Percentiles rank a stretch among this genome's conserved stretches.
These are phyloP conservation scores for Celastrina argiolus DNA, from an alignment of 2,888 invertebrate species.

Conservation along the genomic window DNA sequence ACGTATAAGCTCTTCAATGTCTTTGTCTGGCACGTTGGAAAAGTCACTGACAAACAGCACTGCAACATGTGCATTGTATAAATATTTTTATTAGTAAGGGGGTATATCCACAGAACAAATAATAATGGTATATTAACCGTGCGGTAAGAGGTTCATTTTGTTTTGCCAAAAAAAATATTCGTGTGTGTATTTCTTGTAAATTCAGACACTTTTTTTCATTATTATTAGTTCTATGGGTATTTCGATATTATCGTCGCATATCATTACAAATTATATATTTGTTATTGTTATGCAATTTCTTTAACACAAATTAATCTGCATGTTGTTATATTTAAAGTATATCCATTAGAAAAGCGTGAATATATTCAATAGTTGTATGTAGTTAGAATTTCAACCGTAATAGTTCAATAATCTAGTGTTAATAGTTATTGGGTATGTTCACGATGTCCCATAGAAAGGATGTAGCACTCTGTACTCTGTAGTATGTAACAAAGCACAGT, in stretches of 20 bases:
- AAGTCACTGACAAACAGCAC: no score
- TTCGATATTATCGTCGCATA: constrained; percentile 9
- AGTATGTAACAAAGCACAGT: constrained; percentile 15
- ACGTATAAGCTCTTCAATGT: no score
- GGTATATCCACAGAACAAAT: no score
- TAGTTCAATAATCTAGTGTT: constrained; percentile 13
- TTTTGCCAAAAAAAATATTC: no score
- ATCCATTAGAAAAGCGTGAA: constrained; percentile 4
- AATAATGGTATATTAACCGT: no score
- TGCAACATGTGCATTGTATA: no score
- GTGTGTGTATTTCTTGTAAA: no score
- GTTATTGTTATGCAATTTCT: neutral
- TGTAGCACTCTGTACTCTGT: constrained; percentile 65
- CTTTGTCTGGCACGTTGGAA: no score
- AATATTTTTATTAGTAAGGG: neutral
- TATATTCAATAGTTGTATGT: constrained; percentile 10
- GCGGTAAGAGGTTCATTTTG: no score
- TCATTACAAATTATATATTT: neutral
- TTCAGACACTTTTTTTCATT: no score
- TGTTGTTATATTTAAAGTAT: constrained; percentile 9
- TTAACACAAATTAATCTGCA: neutral
- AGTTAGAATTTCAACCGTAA: constrained; percentile 8
- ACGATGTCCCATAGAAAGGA: constrained; percentile 36
- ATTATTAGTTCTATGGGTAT: no score
- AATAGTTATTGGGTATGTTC: constrained; percentile 19